Conservation (phyloP, 2,113 vertebrate genomes). For the Cheilinus undulatus region DNA sequence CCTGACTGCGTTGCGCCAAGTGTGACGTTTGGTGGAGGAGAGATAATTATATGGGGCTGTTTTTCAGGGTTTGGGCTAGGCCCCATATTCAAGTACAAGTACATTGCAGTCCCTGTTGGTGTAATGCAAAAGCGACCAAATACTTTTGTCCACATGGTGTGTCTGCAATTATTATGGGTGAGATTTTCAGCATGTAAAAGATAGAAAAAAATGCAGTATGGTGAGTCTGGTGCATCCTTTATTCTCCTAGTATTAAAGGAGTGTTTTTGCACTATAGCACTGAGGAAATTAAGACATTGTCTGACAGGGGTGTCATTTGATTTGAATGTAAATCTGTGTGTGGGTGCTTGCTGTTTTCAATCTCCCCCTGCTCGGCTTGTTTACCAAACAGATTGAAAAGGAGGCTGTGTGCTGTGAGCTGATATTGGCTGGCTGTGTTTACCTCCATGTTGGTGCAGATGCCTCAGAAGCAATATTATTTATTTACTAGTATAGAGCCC, state of each 20-base stretch:
- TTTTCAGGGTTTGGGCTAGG: no score
- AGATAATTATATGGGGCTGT: no score
- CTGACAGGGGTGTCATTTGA: conserved; percentile 62
- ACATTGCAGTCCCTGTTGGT: no score
- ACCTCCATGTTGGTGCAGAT: conserved; percentile 32
- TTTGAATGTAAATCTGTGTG: conserved; percentile 70
- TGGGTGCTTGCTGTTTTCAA: conserved; percentile 57
- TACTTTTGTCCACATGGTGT: no score
- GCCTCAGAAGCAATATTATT: conserved; percentile 52
- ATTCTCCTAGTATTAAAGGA: conserved; percentile 6
- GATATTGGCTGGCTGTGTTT: conserved; percentile 49
- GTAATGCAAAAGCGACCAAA: no score
- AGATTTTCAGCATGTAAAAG: no score
- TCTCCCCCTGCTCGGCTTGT: conserved; percentile 49
- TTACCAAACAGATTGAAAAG: conserved; percentile 63
- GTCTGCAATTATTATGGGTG: no score
- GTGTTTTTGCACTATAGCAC: conserved; percentile 6
- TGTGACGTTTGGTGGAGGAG: no score
- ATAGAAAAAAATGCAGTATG: no score
- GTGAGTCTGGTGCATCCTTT: neutral
- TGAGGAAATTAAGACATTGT: conserved; percentile 64
- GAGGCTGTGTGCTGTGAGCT: conserved; percentile 44
- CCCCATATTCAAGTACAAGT: no score
- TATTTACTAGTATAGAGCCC: conserved; percentile 41
- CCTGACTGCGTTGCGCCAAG: no score